Conservation (phyloP, 2,888 invertebrate genomes). For the Ophion ventricosus region DNA sequence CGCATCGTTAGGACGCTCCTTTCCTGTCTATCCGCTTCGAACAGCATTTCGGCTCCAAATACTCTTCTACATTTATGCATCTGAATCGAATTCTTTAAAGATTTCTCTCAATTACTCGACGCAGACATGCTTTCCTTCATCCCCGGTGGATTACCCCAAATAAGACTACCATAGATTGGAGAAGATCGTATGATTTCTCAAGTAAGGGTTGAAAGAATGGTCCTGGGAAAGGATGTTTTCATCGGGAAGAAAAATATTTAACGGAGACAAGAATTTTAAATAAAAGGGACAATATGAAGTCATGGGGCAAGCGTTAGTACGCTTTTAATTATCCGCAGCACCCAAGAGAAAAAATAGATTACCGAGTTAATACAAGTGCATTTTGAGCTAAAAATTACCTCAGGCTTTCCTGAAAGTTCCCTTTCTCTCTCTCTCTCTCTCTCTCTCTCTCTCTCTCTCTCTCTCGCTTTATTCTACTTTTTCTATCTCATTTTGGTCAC, state of each 20-base stretch:
- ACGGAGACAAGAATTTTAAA: background rate
- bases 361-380: conserved; percentile 10
- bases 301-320: background rate
- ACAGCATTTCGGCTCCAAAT: conserved; percentile 24
- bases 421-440: background rate
- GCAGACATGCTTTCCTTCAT: background rate
- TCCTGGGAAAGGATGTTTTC: background rate
- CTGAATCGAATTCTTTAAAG: background rate
- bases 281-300: background rate
- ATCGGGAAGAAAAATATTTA: background rate
- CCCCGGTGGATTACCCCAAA: background rate
- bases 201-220: background rate
- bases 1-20: conserved; percentile 79
- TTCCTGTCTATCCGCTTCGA: conserved; percentile 56
- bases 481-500: conserved; percentile 13
- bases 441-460: background rate
- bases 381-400: conserved; percentile 18
- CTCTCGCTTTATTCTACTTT: background rate
- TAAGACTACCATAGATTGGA: background rate
- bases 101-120: background rate
- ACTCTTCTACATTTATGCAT: background rate
- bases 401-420: conserved; percentile 12
- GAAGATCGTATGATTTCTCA: background rate
- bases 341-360: conserved; percentile 1
- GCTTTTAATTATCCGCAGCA: background rate